Conservation (phyloP, 2,888 invertebrate species). For the Melinaea marsaeus region DNA sequence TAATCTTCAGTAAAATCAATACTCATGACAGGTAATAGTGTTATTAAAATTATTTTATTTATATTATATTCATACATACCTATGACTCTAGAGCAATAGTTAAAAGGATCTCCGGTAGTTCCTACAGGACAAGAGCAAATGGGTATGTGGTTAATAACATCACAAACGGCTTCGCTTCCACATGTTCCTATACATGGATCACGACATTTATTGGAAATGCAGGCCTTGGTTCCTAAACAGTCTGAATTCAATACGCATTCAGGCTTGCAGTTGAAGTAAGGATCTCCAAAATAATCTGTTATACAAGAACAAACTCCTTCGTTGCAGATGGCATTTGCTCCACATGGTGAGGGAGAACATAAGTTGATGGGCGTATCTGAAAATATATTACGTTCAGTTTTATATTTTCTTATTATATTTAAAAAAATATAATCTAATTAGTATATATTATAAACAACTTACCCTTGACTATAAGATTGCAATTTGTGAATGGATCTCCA, state of each 20-base stretch:
- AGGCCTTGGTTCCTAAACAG: slow-evolving; percentile 82
- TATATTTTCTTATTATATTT: too few relatives aligned
- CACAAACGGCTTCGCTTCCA: slow-evolving; percentile 78
- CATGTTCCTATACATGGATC: slow-evolving; percentile 86
- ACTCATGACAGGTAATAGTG: neutral
- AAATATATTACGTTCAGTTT: neutral
- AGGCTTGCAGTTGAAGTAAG: slow-evolving; percentile 85
- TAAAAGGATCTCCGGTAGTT: slow-evolving; percentile 80
- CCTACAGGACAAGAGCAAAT: slow-evolving; percentile 82
- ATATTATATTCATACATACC: slow-evolving; percentile 42
- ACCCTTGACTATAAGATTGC: slow-evolving; percentile 54
- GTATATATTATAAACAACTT: slow-evolving; percentile 26
- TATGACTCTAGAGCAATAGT: slow-evolving; percentile 72
- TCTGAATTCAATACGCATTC: slow-evolving; percentile 88
- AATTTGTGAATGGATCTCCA: slow-evolving; percentile 84
- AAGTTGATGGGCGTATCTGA: slow-evolving; percentile 67
- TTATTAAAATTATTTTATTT: neutral
- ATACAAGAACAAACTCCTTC: slow-evolving; percentile 84
- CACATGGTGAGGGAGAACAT: slow-evolving; percentile 84
- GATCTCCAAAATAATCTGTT: slow-evolving; percentile 85
- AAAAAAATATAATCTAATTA: slow-evolving; percentile 9
- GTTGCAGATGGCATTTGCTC: slow-evolving; percentile 80
- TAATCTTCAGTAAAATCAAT: too few relatives aligned
- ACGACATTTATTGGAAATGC: slow-evolving; percentile 84
- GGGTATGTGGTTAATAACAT: slow-evolving; percentile 82